Evolutionary conservation across 1,140 invertebrate genomes (phyloP), one percentile per base, ranked within the genome.

Genomic region (Heliconius nattereri): DNA sequence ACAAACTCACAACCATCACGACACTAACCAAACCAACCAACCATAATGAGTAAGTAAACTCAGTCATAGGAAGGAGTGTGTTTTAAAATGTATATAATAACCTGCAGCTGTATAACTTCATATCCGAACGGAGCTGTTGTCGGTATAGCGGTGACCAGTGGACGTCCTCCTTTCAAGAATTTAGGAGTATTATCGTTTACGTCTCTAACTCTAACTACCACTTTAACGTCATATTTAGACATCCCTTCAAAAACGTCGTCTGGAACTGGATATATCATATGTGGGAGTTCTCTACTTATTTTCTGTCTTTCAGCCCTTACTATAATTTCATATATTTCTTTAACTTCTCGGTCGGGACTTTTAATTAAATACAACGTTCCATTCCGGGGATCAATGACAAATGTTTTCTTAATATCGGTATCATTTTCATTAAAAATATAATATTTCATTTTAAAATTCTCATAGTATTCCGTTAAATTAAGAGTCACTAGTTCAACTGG

Each of bases 161-260:
- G 97, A 74, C 96, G 93, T 16, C 97, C 97, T 40, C 96, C 96
- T 49, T 95, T 95, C 6, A 95, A 95, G 90, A 98, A 98, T 83
- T 95, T 95, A 0, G 97, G 97, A 5, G 96, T 91, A 89, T 98
- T 98, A 86, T 98, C 97, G 86, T 98, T 98, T 7, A 97, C 96
- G 91, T 98, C 97, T 49, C 96, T 96, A 60, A 98, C 96, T 84
- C 96, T 95, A 7, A 98, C 95, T 1, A 98, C 95, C 1, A 97
- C 95, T 87, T 96, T 96, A 0, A 97, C 95, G 83, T 89, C 95
- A 84, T 84, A 95, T 87, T 94, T 96, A 71, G 85, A 95, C 74
- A 97, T 94, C 45, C 96, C 96, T 70, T 96, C 95, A 2, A 97
- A 87, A 29, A 96, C 94, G 74, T 97, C 96, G 72, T 96, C 96